phyloP scores from a whole-genome alignment of 2,888 invertebrate genomes.

The Phengaris arion region DNA sequence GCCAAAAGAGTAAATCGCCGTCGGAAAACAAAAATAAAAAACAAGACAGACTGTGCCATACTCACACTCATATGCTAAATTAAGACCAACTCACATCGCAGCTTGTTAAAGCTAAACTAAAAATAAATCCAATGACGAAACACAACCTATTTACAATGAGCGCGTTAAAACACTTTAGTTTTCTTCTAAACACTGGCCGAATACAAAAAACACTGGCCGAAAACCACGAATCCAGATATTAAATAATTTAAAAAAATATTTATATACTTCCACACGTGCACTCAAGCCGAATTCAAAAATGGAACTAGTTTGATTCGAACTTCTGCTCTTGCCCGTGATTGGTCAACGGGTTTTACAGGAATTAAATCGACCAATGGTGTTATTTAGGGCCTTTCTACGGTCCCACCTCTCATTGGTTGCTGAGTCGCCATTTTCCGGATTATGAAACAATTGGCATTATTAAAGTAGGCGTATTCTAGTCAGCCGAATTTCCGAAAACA shows the following conservation, averaged over 20 bases:
- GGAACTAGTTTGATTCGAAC: constrained; percentile 73
- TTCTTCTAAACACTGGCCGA: neutral
- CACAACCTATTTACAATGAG: constrained; percentile 64
- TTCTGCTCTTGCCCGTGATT: constrained; percentile 61
- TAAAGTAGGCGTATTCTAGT: constrained; percentile 65
- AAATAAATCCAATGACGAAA: constrained; percentile 71
- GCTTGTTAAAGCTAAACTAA: constrained; percentile 76
- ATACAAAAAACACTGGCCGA: constrained; percentile 20
- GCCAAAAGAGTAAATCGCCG: neutral
- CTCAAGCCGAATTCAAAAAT: constrained; percentile 59
- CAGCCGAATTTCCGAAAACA: constrained; percentile 53
- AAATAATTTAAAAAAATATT: constrained; percentile 16
- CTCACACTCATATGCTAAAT: constrained; percentile 73
- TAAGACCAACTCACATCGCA: constrained; percentile 72
- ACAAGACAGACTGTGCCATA: constrained; percentile 64
- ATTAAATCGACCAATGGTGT: constrained; percentile 56
- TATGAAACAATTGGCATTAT: constrained; percentile 68
- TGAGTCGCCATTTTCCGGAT: constrained; percentile 74
- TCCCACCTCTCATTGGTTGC: constrained; percentile 71
- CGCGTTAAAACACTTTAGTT: constrained; percentile 32
- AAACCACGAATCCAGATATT: constrained; percentile 15
- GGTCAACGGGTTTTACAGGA: constrained; percentile 53
- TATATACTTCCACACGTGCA: constrained; percentile 50
- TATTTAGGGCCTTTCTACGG: constrained; percentile 47
- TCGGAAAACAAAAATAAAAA: constrained; percentile 52